Evolutionary conservation across 2,888 invertebrate species (phyloP), one percentile per base, ranked within the genome.

Genomic region (Pelosia muscerda): DNA sequence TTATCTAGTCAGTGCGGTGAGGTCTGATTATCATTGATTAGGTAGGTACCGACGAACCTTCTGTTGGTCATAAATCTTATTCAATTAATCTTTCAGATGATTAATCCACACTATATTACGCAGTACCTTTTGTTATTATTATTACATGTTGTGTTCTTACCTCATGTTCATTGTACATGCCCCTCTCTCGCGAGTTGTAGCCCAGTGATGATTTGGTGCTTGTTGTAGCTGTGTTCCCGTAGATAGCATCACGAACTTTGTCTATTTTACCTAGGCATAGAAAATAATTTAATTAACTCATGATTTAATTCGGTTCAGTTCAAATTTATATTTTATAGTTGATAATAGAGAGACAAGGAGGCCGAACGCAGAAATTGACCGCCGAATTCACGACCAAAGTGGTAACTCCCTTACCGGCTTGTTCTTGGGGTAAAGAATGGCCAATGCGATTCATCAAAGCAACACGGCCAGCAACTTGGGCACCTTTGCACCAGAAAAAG

Each of bases 121-220:
- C 53, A 62, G 31, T 42, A 42, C 13, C 66, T 61, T 59, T 31
- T 57, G 13, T 3, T 49, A 25, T 25, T 19, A 11, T 26, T 42
- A 55, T 34, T 8, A 19, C 4, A 8, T 65, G 53, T 13, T 9
- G 23, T 64, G 15, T 60, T 10, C 78, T 81, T 86, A 95, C 95
- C 93, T 94, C 94, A 64, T 93, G 92, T 65, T 94, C 95, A 8
- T 93, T 94, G 74, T 94, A 95, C 31, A 93, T 89, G 53, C 94
- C 94, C 59, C 94, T 79, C 3, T 93, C 93, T 76, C 93, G 94
- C 0, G 93, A 93, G 73, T 95, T 93, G 83, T 83, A 94, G 77
- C 89, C 92, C 0, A 94, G 92, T 0, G 93, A 83, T 0, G 92
- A 84, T 75, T 89, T 92, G 0, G 92, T 92, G 56, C 89, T 92